Base-by-base conservation (phyloP, 2,113 vertebrate genomes). In the Hippocampus mohnikei region DNA sequence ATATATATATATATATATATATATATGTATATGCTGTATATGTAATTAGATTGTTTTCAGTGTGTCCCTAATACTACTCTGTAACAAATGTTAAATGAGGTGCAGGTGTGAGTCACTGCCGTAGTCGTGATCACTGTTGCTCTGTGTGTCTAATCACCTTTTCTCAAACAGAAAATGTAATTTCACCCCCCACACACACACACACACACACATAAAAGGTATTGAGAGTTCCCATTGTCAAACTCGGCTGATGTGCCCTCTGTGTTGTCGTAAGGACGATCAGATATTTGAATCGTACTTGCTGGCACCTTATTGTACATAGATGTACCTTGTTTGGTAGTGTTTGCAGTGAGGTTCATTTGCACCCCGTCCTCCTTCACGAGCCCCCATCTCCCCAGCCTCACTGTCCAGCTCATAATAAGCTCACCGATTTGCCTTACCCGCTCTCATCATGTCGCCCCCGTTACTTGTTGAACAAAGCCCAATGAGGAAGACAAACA, bases 371-470 rank as follows among this genome's bases (percentile, higher is more conserved):
- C 13, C 20, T 2, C 1, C 25, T 13, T 5, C 55, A 6, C 56
- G 1, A 7, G 2, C 25, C 25, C 86, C 80, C 80, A 81, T 81
- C 68, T 69, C 60, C 82, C 82, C 81, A 81, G 85, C 80, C 68
- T 84, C 56, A 55, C 41, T 77, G 77, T 79, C 89, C 84, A 89
- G 84, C 85, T 88, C 80, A 86, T 85, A 78, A 91, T 90, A 92
- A 90, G 87, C 87, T 91, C 88, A 92, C 90, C 90, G 81, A 91
- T 92, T 93, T 87, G 91, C 88, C 90, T 93, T 92, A 91, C 91
- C 88, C 87, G 70, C 84, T 83, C 75, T 88, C 79, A 89, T 77
- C 85, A 87, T 86, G 72, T 78, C 27, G 58, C 58, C 16, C 61
- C 78, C 66, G 84, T 86, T 84, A 81, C 78, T 80, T 72, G 79